Conservation (phyloP, 2,797 vertebrate genomes). For the Novumbra hubbsi region DNA sequence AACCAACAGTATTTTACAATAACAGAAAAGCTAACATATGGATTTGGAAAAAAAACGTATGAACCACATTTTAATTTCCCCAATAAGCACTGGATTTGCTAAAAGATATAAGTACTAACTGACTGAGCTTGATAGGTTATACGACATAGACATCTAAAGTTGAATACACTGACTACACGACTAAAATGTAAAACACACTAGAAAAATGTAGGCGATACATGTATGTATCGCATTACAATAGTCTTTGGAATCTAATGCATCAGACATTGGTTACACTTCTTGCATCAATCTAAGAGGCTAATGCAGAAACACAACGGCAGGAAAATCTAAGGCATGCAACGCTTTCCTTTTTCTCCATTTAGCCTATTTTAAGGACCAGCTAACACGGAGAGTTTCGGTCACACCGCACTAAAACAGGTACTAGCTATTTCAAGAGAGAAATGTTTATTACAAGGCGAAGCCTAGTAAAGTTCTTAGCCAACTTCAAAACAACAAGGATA, state of each 20-base stretch:
- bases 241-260: not conserved
- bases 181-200: not conserved
- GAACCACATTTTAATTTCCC: no score
- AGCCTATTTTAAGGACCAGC: not conserved
- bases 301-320: not conserved
- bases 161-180: not conserved
- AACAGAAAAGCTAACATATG: slow-evolving; percentile 32
- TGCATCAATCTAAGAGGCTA: not conserved
- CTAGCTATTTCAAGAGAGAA: not conserved
- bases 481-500: not conserved
- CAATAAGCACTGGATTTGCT: no score
- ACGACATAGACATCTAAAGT: not conserved
- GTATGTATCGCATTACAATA: not conserved
- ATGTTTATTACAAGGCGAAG: not conserved
- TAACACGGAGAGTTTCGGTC: not conserved
- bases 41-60: not conserved
- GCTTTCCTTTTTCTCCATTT: not conserved
- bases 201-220: not conserved
- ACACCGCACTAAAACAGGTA: not conserved
- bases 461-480: not conserved
- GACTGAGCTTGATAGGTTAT: no score
- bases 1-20: slow-evolving; percentile 27
- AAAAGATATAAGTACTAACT: no score
- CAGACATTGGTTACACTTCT: not conserved
- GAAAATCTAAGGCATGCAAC: not conserved